These are phyloP conservation scores for Cinclus mexicanus DNA, from an alignment of 2,113 vertebrate species.

Conservation along the genomic window DNA sequence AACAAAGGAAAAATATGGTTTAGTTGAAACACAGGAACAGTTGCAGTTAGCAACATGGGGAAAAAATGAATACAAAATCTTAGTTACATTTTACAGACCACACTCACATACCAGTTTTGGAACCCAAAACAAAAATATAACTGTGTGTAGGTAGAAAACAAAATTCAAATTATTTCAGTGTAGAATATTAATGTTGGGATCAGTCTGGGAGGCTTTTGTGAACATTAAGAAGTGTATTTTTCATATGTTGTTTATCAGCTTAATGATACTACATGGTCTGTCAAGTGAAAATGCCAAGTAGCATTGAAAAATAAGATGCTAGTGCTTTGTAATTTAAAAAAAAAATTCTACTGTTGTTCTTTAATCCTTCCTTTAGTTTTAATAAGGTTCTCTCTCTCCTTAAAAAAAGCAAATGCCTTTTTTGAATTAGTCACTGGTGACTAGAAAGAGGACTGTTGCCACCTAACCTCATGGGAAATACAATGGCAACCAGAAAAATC, in stretches of 20 bases:
- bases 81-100: background rate
- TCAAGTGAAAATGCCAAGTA: background rate
- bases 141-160: background rate
- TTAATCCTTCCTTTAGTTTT: background rate
- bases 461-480: background rate
- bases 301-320: background rate
- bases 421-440: background rate
- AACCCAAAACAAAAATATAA: background rate
- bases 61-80: background rate
- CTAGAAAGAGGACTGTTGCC: background rate
- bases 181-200: background rate
- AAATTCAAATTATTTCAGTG: background rate
- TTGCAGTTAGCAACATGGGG: background rate
- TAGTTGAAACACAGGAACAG: background rate
- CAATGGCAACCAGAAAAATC: background rate
- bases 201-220: background rate
- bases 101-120: background rate
- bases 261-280: background rate
- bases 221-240: background rate
- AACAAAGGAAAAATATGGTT: background rate
- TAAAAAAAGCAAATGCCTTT: background rate
- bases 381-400: background rate
- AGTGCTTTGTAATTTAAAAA: background rate
- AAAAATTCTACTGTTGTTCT: background rate
- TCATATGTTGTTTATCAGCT: background rate